Evolutionary conservation across 2,113 vertebrate species (phyloP), one percentile per base, ranked within the genome.

Genomic region (Pluvianellus socialis): DNA sequence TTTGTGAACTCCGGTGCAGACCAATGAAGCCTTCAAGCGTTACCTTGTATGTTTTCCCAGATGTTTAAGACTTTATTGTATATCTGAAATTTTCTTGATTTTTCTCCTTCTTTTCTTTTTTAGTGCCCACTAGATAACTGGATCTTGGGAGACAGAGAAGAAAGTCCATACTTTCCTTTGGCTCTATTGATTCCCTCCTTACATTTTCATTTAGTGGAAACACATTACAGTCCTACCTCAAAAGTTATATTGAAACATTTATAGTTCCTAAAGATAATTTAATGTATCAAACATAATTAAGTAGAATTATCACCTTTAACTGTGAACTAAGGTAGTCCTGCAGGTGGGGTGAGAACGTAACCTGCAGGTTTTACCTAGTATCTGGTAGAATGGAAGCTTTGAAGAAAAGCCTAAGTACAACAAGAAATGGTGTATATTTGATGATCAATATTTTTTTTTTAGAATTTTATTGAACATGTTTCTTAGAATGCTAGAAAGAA

Each of bases 1-100:
- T 68, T 95, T 86, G 24, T 91, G 95, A 96, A 95, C 84, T 91
- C 86, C 92, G 88, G 45, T 65, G 80, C 93, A 90, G 77, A 84
- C 73, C 90, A 92, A 49, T 12, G 73, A 86, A 96, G 74, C 44
- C 59, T 88, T 95, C 77, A 79, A 86, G 79, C 65, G 2, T 88
- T 93, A 71, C 22, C 9, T 68, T 70, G 24, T 24, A n/a, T 80
- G 30, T 76, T 92, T 88, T 52, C 67, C 50, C 86, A 94, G 67
- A 83, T 66, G 79, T 61, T 59, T 68, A 79, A 13, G 32, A 42
- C 56, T 89, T 93, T 35, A 61, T 20, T 32, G 3, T 61, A 59
- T 74, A 66, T 75, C 32, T 91, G 65, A 79, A 82, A 26, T 61
- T 88, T 66, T 53, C 52, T 67, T 80, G 16, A 10, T 74, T 85